Evolutionary conservation across 2,113 vertebrate species (phyloP).

Genomic region (Mastomys natalensis): DNA sequence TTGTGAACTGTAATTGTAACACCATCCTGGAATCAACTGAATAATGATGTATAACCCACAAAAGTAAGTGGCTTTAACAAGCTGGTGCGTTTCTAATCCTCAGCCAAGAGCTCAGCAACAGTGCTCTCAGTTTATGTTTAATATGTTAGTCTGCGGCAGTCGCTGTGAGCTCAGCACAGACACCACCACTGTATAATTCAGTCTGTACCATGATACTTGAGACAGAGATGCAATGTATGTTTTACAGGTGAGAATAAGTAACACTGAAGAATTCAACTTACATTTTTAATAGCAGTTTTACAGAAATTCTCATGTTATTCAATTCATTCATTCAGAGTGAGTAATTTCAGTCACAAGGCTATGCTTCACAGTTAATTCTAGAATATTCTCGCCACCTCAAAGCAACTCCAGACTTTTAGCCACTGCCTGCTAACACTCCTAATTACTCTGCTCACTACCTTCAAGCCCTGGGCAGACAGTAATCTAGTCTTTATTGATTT

Average conservation of each 20-base stretch:
- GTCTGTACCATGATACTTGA: neutral
- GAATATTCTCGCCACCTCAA: neutral
- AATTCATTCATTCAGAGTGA: neutral
- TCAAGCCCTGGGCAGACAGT: neutral
- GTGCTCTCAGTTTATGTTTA: slow-evolving; percentile 39
- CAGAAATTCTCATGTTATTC: neutral
- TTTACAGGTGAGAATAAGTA: neutral
- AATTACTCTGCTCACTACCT: fast-evolving
- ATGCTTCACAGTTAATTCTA: slow-evolving; percentile 41
- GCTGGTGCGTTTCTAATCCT: neutral
- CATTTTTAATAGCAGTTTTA: slow-evolving; percentile 38
- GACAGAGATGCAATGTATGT: neutral
- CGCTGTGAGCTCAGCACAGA: neutral
- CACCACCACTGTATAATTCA: neutral
- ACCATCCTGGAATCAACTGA: slow-evolving; percentile 29
- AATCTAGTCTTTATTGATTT: neutral
- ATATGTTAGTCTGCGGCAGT: neutral
- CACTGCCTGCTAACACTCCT: neutral
- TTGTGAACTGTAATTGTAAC: slow-evolving; percentile 38
- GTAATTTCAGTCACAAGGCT: slow-evolving; percentile 22
- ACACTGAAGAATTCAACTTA: slow-evolving; percentile 9
- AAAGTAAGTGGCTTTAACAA: neutral
- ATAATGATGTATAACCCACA: slow-evolving; percentile 5
- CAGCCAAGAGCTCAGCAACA: neutral
- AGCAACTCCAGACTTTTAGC: neutral